Evolutionary conservation across 2,113 vertebrate genomes (phyloP), one percentile per base, ranked within the genome.

Genomic region (Xenopus borealis): DNA sequence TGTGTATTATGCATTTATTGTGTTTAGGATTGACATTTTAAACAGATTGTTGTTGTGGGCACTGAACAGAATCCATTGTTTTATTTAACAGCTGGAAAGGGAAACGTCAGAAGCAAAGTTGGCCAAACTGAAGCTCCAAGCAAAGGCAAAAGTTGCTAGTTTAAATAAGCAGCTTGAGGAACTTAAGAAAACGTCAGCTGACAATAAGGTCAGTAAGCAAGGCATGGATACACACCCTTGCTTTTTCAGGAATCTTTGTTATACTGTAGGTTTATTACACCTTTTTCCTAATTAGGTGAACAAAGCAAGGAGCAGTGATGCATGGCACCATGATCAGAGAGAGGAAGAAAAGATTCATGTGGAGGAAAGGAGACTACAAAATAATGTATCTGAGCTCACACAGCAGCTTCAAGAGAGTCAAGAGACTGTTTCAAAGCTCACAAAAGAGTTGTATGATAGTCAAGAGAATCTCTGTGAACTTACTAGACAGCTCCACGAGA

Each of bases 91-190:
- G 97, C 92, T 88, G 52, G 96, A 97, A 59, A 91, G 82, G 69
- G 95, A 94, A 66, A 88, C 92, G 27, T 89, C 92, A 0, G 95
- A 97, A 1, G 90, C 88, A 2, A 95, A 93, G 75, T 91, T 98
- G 72, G 88, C 90, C 81, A 98, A 96, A 71, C 89, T 98, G 40
- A 98, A 97, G 80, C 89, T 98, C 62, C 97, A 97, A 79, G 94
- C 96, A 61, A 98, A 98, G 80, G 95, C 94, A 44, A 96, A 90
- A 82, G 72, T 98, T 89, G 86, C 87, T 0, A 87, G 91, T 14
- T 89, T 98, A 82, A 98, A 83, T 84, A 98, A 93, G 85, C 94
- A 94, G 70, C 90, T 98, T 0, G 86, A 91, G 78, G 92, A 95
- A 61, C 82, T 97, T 75, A 95, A 93, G 58, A 90, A 87, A 64